Percentiles rank a stretch among this genome's conserved stretches.
These are phyloP conservation scores for Aspidoscelis tigris DNA, from an alignment of 2,113 vertebrate species.

Conservation along the genomic window DNA sequence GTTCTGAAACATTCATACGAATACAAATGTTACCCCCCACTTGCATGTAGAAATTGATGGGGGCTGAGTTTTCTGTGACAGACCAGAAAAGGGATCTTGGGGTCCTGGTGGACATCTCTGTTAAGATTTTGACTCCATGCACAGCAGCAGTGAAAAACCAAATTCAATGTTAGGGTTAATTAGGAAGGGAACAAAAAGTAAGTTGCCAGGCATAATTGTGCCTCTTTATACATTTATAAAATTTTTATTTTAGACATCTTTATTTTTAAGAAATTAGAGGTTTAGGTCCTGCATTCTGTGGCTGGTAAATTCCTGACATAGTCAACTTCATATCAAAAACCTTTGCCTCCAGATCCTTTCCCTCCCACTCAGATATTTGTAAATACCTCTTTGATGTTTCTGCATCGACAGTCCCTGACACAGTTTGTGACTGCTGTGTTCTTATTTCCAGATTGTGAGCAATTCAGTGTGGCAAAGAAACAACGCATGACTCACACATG, in stretches of 20 bases:
- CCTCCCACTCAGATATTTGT: constrained; percentile 26
- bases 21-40: too few relatives aligned
- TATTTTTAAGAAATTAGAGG: not conserved
- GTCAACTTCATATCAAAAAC: not conserved
- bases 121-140: too few relatives aligned
- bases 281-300: not conserved
- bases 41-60: too few relatives aligned
- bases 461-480: constrained; percentile 54
- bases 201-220: too few relatives aligned
- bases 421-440: constrained; percentile 64
- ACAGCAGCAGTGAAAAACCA: too few relatives aligned
- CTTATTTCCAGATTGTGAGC: constrained; percentile 63
- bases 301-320: not conserved
- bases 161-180: too few relatives aligned
- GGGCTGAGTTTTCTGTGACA: too few relatives aligned
- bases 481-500: constrained; percentile 67
- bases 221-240: not conserved
- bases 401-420: constrained; percentile 49
- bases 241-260: constrained; percentile 16
- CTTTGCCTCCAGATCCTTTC: not conserved
- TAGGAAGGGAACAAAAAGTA: too few relatives aligned
- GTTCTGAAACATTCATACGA: too few relatives aligned
- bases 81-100: too few relatives aligned
- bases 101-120: too few relatives aligned
- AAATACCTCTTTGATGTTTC: constrained; percentile 55